Percentiles rank a stretch among this genome's conserved stretches.
These are phyloP conservation scores for Drosophila albomicans DNA, from an alignment of 1,140 invertebrate genomes.

Conservation along the genomic window DNA sequence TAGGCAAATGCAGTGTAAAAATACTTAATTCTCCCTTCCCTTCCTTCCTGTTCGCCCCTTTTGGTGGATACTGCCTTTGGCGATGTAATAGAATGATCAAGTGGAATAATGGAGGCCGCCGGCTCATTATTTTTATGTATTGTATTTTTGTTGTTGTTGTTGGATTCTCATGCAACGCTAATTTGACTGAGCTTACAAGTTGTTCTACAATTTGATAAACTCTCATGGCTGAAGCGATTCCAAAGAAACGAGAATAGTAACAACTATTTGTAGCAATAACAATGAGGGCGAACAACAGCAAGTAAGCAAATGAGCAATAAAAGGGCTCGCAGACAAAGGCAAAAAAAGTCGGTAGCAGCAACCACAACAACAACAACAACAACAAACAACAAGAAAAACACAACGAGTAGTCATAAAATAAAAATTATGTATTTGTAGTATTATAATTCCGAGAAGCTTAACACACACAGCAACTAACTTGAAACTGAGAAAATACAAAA, in stretches of 20 bases:
- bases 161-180: conserved; percentile 7
- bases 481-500: conserved; percentile 32
- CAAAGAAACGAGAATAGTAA: conserved; percentile 13
- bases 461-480: conserved; percentile 22
- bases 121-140: too few relatives aligned
- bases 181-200: conserved; percentile 34
- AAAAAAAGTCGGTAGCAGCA: conserved; percentile 2
- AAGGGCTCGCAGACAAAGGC: conserved; percentile 27
- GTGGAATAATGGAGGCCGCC: background rate
- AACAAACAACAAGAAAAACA: background rate
- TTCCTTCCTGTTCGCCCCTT: too few relatives aligned
- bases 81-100: background rate
- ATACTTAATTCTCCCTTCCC: too few relatives aligned
- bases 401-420: conserved; percentile 39
- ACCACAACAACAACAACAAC: conserved; percentile 30
- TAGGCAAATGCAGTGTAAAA: too few relatives aligned
- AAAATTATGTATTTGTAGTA: conserved; percentile 50
- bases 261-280: conserved; percentile 16
- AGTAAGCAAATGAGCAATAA: conserved; percentile 41
- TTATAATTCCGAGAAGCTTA: conserved; percentile 63
- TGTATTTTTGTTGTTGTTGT: background rate
- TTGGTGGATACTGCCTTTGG: too few relatives aligned
- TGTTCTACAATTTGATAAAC: conserved; percentile 19
- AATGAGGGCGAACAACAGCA: conserved; percentile 27
- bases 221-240: conserved; percentile 9